Evolutionary conservation across 2,797 vertebrate species (phyloP), one percentile per base, ranked within the genome.

Genomic region (Gadopsis bispinosus): DNA sequence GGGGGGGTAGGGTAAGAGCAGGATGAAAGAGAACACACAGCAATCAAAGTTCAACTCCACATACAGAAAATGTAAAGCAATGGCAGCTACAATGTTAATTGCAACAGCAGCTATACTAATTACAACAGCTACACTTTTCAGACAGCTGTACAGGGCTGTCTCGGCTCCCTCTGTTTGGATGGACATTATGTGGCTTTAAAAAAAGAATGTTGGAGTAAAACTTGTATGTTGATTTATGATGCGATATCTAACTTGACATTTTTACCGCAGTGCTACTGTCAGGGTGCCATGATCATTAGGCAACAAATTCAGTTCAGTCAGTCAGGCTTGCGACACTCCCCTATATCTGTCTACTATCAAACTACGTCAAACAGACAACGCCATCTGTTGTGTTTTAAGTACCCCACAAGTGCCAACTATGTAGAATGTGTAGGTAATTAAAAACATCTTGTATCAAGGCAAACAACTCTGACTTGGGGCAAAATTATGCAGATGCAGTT

Each of bases 341-440:
- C 67, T 35, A 5, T 89, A 76, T 86, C 83, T 79, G 84, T 79
- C 69, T 75, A 60, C 67, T 68, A 85, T 91, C 87, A 83, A 70
- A 67, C 68, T 79, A 43, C 17, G 33, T 84, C 63, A 81, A 83
- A 83, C 51, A 73, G 80, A 85, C 69, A 55, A 69, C 73, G 68
- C 82, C 89, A 91, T 89, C 86, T 89, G 87, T 69, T 88, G 83
- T 59, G 74, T 75, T 90, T 90, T 84, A 90, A 75, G 73, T 58
- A 17, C 10, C 33, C 58, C 0, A 0, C 33, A n/a, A 75, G 72
- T 73, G 87, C 78, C 84, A 90, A 80, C 51, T 66, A 48, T 75
- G 56, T 60, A 22, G 53, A 83, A 83, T 85, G 86, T 90, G 80
- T 35, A 51, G 77, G 67, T 66, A 55, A 90, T 90, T 91, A 84